Conservation (phyloP, 2,797 vertebrate species). For the Coregonus ussuriensis region DNA sequence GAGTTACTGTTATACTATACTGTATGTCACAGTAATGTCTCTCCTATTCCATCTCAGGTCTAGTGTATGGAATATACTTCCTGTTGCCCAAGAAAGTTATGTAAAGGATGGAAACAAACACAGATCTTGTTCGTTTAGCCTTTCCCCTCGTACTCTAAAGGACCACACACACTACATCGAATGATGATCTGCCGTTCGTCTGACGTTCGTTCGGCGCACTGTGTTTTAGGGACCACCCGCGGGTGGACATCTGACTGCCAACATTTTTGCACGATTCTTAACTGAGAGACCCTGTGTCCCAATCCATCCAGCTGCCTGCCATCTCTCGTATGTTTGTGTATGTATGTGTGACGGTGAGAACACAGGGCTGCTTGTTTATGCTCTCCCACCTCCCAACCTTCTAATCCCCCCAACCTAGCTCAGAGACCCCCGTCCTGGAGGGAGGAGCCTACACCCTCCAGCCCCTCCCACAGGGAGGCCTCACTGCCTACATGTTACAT, state of each 20-base stretch:
- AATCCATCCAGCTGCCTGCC: constrained; percentile 6
- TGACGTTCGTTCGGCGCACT: too few species aligned
- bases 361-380: constrained; percentile 70
- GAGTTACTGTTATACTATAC: neutral
- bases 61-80: neutral
- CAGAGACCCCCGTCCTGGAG: constrained; percentile 40
- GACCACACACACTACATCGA: neutral
- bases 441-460: neutral
- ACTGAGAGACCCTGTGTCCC: constrained; percentile 1
- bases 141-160: neutral
- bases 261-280: too few species aligned
- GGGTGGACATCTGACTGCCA: too few species aligned
- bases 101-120: neutral
- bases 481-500: constrained; percentile 17
- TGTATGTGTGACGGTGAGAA: constrained; percentile 49
- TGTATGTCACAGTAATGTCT: neutral
- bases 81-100: neutral
- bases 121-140: neutral
- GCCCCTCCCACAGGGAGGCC: constrained; percentile 53
- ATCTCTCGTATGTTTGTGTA: constrained; percentile 28
- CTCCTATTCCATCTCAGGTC: neutral
- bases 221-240: too few species aligned
- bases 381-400: constrained; percentile 41
- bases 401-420: constrained; percentile 46
- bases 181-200: too few species aligned